Base-by-base conservation (phyloP, 2,797 vertebrate genomes). In the Neosalanx taihuensis region DNA sequence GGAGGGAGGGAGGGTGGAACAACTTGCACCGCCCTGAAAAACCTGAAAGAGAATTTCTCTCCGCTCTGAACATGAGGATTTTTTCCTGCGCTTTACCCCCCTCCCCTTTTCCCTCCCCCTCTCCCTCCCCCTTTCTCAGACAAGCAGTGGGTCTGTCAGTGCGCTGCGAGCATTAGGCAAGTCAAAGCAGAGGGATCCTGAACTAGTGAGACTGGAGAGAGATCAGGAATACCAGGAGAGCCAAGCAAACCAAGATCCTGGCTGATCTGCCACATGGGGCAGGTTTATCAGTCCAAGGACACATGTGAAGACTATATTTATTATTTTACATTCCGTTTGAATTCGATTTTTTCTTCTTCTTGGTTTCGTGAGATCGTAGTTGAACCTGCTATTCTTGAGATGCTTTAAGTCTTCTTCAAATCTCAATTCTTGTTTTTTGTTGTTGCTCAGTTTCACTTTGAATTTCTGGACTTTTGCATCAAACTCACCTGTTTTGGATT, bases 81-180 rank as follows among this genome's bases (percentile, higher is more conserved):
- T 86, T 87, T 81, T 84, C 64, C 72, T 35, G 65, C 77, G 76
- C 37, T 7, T 41, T 12, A 41, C 10, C 12, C 37, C 9, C 37
- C 37, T 41, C 37, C 37, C 37, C 37, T 41, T 41, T 41, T 41
- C 78, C 82, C 78, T 83, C 85, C 83, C 84, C 68, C 75, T 70
- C 71, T 57, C 64, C 82, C 71, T 68, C 83, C 83, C 79, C 84
- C 80, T 76, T 82, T 81, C 84, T 87, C 87, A 85, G 83, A 89
- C 88, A 77, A 88, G 81, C 82, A 87, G 87, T 89, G 86, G 83
- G 81, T 92, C 88, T 89, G 90, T 92, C 91, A 91, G 76, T 88
- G 90, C 56, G 88, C 86, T 81, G 85, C 77, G 83, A 89, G 88
- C 89, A 76, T 86, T 85, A 85, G 79, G 77, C 87, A 78, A 89